Percentiles rank a stretch among this genome's conserved stretches.
phyloP scores from a whole-genome alignment of 2,888 invertebrate genomes.

The Gymnosoma rotundatum region DNA sequence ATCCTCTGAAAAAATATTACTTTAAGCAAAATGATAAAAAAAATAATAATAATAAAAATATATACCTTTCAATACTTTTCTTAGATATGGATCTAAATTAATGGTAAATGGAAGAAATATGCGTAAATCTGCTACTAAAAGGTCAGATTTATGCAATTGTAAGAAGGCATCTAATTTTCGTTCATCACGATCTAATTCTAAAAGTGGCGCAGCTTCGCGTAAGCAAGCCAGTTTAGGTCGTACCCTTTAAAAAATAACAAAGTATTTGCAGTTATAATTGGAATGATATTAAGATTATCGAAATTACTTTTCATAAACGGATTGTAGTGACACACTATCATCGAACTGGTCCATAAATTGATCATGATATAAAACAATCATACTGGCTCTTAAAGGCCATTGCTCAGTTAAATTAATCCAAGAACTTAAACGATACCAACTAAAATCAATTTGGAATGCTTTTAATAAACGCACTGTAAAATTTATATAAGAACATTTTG shows the following conservation, averaged over 20 bases:
- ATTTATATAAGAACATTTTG: background rate
- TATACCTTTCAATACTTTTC: constrained; percentile 96
- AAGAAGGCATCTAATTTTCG: constrained; percentile 97
- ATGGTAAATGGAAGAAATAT: constrained; percentile 99
- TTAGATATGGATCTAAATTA: constrained; percentile 98
- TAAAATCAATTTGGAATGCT: constrained; percentile 99
- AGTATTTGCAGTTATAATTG: background rate
- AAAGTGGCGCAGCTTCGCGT: constrained; percentile 93
- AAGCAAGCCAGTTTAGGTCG: constrained; percentile 91
- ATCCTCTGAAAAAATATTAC: constrained; percentile 83
- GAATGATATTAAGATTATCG: background rate
- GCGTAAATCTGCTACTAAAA: constrained; percentile 93
- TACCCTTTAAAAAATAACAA: constrained; percentile 84
- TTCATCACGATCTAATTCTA: constrained; percentile 97
- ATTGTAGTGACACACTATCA: constrained; percentile 92
- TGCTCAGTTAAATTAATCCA: constrained; percentile 99
- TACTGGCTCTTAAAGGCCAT: constrained; percentile 98
- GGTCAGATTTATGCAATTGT: constrained; percentile 92
- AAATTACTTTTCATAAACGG: constrained; percentile 96
- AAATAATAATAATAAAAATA: background rate
- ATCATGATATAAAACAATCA: constrained; percentile 98
- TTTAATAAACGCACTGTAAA: constrained; percentile 93
- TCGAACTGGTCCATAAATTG: constrained; percentile 93
- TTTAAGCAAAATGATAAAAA: constrained; percentile 9
- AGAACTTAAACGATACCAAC: constrained; percentile 98